Evolutionary conservation across 2,888 invertebrate species (phyloP), one percentile per base, ranked within the genome.

Genomic region (Tinea trinotella): DNA sequence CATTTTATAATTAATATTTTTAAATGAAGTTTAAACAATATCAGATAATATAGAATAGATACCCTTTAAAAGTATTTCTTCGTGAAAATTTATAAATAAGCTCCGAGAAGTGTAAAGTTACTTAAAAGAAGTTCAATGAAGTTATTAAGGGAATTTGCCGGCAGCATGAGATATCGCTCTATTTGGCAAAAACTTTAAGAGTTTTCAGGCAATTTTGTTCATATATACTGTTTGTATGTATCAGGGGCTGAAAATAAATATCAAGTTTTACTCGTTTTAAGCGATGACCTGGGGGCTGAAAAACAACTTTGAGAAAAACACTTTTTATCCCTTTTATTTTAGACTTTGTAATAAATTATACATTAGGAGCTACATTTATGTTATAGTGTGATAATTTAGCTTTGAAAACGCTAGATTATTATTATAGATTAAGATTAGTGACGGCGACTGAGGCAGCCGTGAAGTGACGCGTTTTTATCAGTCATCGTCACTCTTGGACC

Each of bases 51-150:
- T 12, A 35, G 35, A 35, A 35, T 35, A 12, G 6, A 35, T 35
- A 12, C 10, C 40, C 15, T 40, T 15, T 40, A 3, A 64, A 71
- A 76, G 75, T 71, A 74, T 78, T 81, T 75, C 72, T 68, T 72
- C 73, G 68, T 70, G 75, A 76, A 76, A 76, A 75, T 76, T 71
- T 67, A 7, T 40, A 40, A 40, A 40, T 71, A 40, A 75, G 24
- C 7, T 50, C 20, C 1, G 24, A 24, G 24, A 50, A 50, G 50
- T 50, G 50, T 50, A 50, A 50, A 50, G 50, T 50, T 50, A 50
- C 50, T 24, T 24, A 50, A 17, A 50, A 20, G 13, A 50, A 50
- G 24, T 50, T 50, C 40, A 15, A 40, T 40, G 13, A 12, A 40
- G 40, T 40, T n/a, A 40, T 40, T 15, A n/a, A 15, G 7, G 40